Percentiles rank a stretch among this genome's conserved stretches.
These are phyloP conservation scores for Monomorium pharaonis DNA, from an alignment of 1,140 invertebrate genomes.

Conservation along the genomic window DNA sequence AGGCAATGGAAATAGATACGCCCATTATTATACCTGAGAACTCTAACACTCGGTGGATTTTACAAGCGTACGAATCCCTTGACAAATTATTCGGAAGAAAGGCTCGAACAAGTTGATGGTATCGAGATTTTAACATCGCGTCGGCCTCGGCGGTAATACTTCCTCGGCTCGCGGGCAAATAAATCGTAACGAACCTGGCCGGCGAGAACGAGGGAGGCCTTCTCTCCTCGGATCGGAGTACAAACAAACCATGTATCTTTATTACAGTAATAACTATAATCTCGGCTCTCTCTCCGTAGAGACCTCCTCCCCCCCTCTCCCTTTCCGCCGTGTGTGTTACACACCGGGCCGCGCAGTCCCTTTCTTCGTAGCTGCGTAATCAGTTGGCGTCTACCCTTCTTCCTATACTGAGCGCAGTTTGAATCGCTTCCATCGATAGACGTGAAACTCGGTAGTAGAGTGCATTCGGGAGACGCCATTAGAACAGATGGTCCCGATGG, in stretches of 20 bases:
- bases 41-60: neutral
- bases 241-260: constrained; percentile 78
- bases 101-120: neutral
- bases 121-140: constrained; percentile 25
- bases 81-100: constrained; percentile 28
- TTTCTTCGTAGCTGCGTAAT: constrained; percentile 70
- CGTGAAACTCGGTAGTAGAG: constrained; percentile 7
- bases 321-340: constrained; percentile 53
- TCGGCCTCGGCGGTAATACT: constrained; percentile 3
- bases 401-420: constrained; percentile 40
- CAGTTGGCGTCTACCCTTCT: constrained; percentile 54
- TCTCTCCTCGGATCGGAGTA: constrained; percentile 58
- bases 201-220: neutral
- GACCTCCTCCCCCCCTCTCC: no score
- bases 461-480: constrained; percentile 44
- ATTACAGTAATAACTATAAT: constrained; percentile 79
- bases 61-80: neutral
- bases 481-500: constrained; percentile 27
- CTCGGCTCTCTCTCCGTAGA: constrained; percentile 57
- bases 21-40: neutral
- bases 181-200: constrained; percentile 62
- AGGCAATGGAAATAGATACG: neutral
- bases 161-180: constrained; percentile 59
- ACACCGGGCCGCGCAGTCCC: constrained; percentile 29
- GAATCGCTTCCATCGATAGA: constrained; percentile 63